Percentiles rank a stretch among this genome's conserved stretches.
These are phyloP conservation scores for Sphaerophoria rueppellii DNA, from an alignment of 2,888 invertebrate species.

Conservation along the genomic window DNA sequence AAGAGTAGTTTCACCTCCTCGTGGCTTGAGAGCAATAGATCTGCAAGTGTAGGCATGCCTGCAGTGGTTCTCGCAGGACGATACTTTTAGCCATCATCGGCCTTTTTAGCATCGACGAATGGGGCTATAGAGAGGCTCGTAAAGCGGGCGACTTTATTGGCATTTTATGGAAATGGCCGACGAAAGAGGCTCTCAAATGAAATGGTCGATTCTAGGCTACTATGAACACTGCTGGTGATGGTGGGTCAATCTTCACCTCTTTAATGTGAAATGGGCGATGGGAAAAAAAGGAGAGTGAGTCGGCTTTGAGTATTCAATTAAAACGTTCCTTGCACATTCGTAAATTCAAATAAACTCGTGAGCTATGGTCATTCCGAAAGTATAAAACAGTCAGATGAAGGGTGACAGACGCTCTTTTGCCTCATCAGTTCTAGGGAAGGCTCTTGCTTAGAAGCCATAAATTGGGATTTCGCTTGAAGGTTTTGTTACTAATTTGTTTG, in stretches of 20 bases:
- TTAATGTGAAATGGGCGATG: slow-evolving; percentile 2
- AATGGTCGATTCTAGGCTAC: slow-evolving; percentile 13
- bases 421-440: no score
- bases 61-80: slow-evolving; percentile 13
- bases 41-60: slow-evolving; percentile 45
- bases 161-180: slow-evolving; percentile 65
- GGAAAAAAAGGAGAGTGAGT: background rate
- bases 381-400: background rate
- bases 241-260: slow-evolving; percentile 32
- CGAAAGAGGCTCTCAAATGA: slow-evolving; percentile 17
- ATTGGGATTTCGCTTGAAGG: slow-evolving; percentile 64
- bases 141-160: slow-evolving; percentile 66
- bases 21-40: slow-evolving; percentile 49
- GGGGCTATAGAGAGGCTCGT: slow-evolving; percentile 34
- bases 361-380: slow-evolving; percentile 61
- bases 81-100: background rate
- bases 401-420: background rate
- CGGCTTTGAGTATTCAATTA: slow-evolving; percentile 63
- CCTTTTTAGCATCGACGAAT: background rate
- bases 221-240: background rate
- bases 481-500: slow-evolving; percentile 71
- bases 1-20: slow-evolving; percentile 5
- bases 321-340: slow-evolving; percentile 70
- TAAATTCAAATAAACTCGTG: slow-evolving; percentile 71
- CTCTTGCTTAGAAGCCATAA: slow-evolving; percentile 57